Evolutionary conservation across 2,888 invertebrate species (phyloP), one percentile per base, ranked within the genome.

Genomic region (Cheilosia variabilis): DNA sequence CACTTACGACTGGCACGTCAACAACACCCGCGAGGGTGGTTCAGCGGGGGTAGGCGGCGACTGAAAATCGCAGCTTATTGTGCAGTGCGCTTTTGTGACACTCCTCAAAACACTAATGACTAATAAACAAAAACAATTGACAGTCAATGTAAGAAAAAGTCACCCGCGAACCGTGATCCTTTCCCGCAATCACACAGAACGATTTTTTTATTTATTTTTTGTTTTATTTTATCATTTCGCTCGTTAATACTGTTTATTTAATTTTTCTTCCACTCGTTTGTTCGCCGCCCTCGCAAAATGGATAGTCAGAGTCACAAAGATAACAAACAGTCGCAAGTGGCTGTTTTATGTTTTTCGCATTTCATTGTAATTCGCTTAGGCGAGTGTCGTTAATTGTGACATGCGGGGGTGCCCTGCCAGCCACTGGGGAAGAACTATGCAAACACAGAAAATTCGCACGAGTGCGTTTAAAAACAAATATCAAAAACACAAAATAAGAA

Each of bases 11-110:
- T 22, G 34, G 22, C 9, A 31, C 31, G 68, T 69, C 34, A 45
- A 47, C 57, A 69, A 47, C 57, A 69, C 69, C 69, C 69, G 15
- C 45, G 34, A 57, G 57, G 57, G 69, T 57, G 69, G 27, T 31
- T 22, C 34, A 47, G 62, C 41, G 41, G 53, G 41, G 22, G 4
- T 15, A 31, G 31, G 17, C 43, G 43, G n/a, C 45, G 15, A 17
- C 19, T 47, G 17, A 17, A 47, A 47, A 9, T 27, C 24, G 4
- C 41, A 22, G 13, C n/a, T 7, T 65, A 34, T 7, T 52, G 24
- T 37, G 1, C 19, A 3, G 27, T 15, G 31, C 50, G 13, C 34
- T 13, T 17, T 57, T 60, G 41, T 19, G 19, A 43, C 52, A 66
- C 53, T 66, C 19, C 34, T 22, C 27, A 13, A 4, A 62, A 27